Percentiles rank a stretch among this genome's conserved stretches.
These are phyloP conservation scores for Nannobrachium achirus DNA, from an alignment of 2,113 vertebrate genomes.

Conservation along the genomic window DNA sequence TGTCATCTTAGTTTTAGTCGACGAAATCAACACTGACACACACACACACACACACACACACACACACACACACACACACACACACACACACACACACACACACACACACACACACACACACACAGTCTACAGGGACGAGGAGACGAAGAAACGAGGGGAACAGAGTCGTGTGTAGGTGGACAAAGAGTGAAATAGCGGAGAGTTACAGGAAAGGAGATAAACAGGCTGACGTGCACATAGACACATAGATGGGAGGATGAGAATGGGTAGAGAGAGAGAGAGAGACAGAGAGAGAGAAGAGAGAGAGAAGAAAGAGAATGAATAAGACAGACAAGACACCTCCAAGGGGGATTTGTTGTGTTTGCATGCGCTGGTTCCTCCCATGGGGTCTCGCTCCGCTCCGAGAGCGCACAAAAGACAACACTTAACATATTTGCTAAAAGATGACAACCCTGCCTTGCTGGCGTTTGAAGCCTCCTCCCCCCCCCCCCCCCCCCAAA, in stretches of 20 bases:
- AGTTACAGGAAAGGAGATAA: constrained; percentile 53
- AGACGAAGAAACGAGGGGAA: too few species aligned
- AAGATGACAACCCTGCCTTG: constrained; percentile 97
- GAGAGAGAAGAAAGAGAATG: constrained; percentile 49
- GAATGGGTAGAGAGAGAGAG: constrained; percentile 2
- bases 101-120: constrained; percentile 58
- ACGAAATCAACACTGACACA: too few species aligned
- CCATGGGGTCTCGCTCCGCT: constrained; percentile 89
- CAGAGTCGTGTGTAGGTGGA: constrained; percentile 62
- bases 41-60: too few species aligned
- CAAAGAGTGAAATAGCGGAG: constrained; percentile 72
- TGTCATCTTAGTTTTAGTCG: too few species aligned
- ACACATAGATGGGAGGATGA: constrained; percentile 15
- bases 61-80: too few species aligned
- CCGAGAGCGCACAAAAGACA: constrained; percentile 96
- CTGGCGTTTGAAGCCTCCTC: constrained; percentile 86
- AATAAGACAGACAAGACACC: constrained; percentile 70
- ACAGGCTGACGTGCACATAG: constrained; percentile 63
- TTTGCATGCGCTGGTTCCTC: constrained; percentile 92
- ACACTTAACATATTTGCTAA: constrained; percentile 99
- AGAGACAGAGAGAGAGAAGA: background rate
- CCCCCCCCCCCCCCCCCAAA: background rate
- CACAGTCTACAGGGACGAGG: constrained; percentile 84
- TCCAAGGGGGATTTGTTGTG: constrained; percentile 93
- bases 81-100: too few species aligned